These are phyloP conservation scores for Acanthococcus lagerstroemiae DNA, from an alignment of 2,888 invertebrate genomes.

Conservation along the genomic window DNA sequence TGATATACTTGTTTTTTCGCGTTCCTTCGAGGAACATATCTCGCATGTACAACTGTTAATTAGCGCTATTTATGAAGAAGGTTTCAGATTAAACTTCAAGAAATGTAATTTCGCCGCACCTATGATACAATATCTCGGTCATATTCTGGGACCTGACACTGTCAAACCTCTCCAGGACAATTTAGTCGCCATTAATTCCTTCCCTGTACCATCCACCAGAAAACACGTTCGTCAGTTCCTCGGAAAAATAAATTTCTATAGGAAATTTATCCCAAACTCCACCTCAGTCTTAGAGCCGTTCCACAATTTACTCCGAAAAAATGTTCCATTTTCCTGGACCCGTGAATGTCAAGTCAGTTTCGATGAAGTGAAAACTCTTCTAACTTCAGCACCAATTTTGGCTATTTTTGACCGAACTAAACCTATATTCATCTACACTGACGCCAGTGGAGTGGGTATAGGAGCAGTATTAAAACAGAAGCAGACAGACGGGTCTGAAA, in stretches of 20 bases:
- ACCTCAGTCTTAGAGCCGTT: conserved; percentile 4
- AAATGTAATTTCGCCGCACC: neutral
- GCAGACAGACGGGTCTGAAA: conserved; percentile 33
- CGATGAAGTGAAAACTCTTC: neutral
- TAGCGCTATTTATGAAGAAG: neutral
- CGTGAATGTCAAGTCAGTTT: neutral
- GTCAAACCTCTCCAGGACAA: neutral
- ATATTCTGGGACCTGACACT: neutral
- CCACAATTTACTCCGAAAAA: neutral
- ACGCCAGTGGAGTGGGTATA: conserved; percentile 35
- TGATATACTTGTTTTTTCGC: neutral
- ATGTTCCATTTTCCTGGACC: neutral
- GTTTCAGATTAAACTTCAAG: neutral
- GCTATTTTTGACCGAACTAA: neutral
- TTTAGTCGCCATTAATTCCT: neutral
- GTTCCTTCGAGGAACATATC: neutral
- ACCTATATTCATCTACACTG: conserved; percentile 9
- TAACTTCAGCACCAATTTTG: neutral
- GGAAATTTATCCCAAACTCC: conserved; percentile 23
- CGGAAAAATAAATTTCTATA: conserved; percentile 31
- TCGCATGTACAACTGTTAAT: neutral
- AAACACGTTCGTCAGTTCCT: conserved; percentile 4
- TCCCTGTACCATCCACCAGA: neutral
- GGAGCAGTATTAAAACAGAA: conserved; percentile 36
- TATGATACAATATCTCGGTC: neutral